Evolutionary conservation across 2,113 vertebrate species (phyloP).

Genomic region (Pelvicachromis taeniatus): DNA sequence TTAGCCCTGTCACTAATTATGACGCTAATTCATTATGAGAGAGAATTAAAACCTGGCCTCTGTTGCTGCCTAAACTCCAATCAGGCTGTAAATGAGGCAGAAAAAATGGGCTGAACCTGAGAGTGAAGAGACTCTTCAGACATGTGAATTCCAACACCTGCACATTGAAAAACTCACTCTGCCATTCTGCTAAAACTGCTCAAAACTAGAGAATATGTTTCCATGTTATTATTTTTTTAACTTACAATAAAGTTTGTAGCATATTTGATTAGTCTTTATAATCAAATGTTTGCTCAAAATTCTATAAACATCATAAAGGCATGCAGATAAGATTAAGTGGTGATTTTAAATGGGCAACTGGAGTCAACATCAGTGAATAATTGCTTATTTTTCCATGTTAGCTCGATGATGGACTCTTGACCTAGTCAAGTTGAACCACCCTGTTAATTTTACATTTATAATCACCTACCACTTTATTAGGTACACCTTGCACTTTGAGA

Average conservation of each 20-base stretch:
- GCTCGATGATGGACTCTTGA: background rate
- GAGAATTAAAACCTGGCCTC: constrained; percentile 64
- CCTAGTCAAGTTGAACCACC: background rate
- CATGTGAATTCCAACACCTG: constrained; percentile 31
- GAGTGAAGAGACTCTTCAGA: constrained; percentile 53
- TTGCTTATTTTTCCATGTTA: background rate
- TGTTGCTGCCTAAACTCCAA: constrained; percentile 57
- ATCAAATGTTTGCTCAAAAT: background rate
- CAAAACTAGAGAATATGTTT: background rate
- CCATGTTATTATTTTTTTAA: background rate
- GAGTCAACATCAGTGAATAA: background rate
- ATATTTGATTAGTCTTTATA: rapidly evolving
- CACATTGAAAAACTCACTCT: background rate
- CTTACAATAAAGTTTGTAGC: background rate
- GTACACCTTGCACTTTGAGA: background rate
- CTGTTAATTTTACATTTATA: background rate
- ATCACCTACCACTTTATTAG: background rate
- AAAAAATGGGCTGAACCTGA: constrained; percentile 47
- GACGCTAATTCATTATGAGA: constrained; percentile 69
- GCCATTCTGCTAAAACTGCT: background rate
- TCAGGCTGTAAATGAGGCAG: constrained; percentile 71
- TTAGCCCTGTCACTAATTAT: constrained; percentile 69
- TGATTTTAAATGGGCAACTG: background rate
- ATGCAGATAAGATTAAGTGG: background rate
- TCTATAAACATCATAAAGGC: rapidly evolving